Evolutionary conservation across 2,797 vertebrate genomes (phyloP), one percentile per base, ranked within the genome.

Genomic region (Xiphophorus birchmanni): DNA sequence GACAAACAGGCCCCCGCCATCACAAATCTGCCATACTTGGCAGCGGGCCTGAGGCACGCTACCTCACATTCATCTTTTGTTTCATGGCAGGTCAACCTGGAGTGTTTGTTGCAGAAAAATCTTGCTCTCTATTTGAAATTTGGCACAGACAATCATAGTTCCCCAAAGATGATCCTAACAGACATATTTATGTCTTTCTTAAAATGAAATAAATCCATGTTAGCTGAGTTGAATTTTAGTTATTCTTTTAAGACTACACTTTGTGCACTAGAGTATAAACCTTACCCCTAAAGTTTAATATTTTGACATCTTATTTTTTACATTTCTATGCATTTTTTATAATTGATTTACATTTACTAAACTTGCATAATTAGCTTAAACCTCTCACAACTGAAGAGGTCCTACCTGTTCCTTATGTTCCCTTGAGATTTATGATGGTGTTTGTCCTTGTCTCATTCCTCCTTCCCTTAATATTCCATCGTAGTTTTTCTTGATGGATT

Each of bases 331-430:
- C 75, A 23, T 69, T 69, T 69, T 40, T 5, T 15, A 63, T 35
- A 17, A 13, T 23, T 1, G 2, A 69, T 11, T 69, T 74, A 73
- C 72, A 74, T 87, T 90, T 88, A 72, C 86, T 81, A 82, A 45
- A 45, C 26, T 72, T 72, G 1, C 83, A 48, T 82, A 86, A 92
- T 87, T 89, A 89, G 73, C 74, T 87, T 40, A 77, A 83, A 86
- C 83, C 88, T 92, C 92, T 93, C 91, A 92, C 92, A 91, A 92
- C 91, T 90, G 69, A 80, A 90, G 82, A 76, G 90, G 88, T 92
- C 90, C 83, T 84, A 84, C 79, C 83, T 86, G 79, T 90, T 93
- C 90, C 85, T 88, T 82, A 85, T 90, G 92, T 89, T 87, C 83
- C 82, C 87, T 80, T 60, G 75, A 78, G 86, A 58, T 73, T 75